Conservation (phyloP, 2,113 vertebrate genomes). For the Marcusenius ussheri region DNA sequence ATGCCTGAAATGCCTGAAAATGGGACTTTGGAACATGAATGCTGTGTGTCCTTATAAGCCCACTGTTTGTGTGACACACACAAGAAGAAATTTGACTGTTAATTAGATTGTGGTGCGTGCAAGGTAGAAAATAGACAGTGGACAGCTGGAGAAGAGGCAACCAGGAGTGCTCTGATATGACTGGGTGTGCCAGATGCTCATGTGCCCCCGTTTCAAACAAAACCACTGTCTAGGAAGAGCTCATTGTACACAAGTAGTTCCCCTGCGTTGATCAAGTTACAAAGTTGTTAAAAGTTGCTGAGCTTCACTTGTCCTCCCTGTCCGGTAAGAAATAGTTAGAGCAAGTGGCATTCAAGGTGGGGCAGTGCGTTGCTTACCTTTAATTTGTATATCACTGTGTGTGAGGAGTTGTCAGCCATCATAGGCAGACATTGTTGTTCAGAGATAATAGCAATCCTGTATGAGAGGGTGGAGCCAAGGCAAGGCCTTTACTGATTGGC, state of each 20-base stretch:
- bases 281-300: neutral
- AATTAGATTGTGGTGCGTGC: neutral
- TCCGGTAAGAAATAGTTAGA: neutral
- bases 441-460: constrained; percentile 27
- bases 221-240: neutral
- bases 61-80: neutral
- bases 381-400: neutral
- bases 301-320: neutral
- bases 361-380: neutral
- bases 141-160: neutral
- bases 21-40: neutral
- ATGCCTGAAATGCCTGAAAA: neutral
- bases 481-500: constrained; percentile 25
- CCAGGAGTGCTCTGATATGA: constrained; percentile 1
- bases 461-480: constrained; percentile 32
- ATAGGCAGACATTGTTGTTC: constrained; percentile 27
- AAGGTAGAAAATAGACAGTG: neutral
- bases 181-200: neutral
- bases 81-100: neutral
- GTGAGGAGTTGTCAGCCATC: constrained; percentile 17
- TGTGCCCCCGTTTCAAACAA: neutral
- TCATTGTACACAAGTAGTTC: neutral
- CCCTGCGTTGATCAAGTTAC: neutral
- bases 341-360: neutral
- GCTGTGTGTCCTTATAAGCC: neutral